These are phyloP conservation scores for Laticauda colubrina DNA, from an alignment of 2,113 vertebrate genomes.

Conservation along the genomic window DNA sequence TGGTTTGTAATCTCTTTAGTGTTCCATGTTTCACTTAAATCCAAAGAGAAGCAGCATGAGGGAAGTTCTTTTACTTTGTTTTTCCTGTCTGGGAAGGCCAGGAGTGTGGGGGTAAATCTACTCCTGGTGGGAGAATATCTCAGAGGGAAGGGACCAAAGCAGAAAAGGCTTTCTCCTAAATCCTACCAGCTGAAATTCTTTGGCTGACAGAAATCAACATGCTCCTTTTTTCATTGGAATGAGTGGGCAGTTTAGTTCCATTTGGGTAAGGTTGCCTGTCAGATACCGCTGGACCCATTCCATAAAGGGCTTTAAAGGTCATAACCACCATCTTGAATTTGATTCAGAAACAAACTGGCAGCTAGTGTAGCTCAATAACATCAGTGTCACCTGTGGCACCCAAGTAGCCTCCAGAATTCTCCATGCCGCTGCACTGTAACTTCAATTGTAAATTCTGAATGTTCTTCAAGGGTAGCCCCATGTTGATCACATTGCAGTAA, in stretches of 20 bases:
- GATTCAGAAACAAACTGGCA: not conserved
- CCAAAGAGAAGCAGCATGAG: not conserved
- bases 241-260: not conserved
- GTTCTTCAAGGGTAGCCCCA: not conserved
- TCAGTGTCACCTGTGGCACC: not conserved
- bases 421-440: not conserved
- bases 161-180: not conserved
- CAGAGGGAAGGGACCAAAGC: not conserved
- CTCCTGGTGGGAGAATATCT: not conserved
- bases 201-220: not conserved
- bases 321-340: not conserved
- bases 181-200: not conserved
- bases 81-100: not conserved
- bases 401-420: not conserved
- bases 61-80: not conserved
- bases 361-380: no score
- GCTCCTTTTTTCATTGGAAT: not conserved
- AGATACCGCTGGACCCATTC: not conserved
- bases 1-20: not conserved
- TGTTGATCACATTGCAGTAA: not conserved
- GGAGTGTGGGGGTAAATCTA: not conserved
- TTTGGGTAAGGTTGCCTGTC: not conserved
- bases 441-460: not conserved
- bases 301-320: not conserved
- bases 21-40: not conserved